A percentile compares a stretch with the other conserved stretches of the same genome.
phyloP scores from a whole-genome alignment of 2,888 invertebrate species.

The Carcina quercana region DNA sequence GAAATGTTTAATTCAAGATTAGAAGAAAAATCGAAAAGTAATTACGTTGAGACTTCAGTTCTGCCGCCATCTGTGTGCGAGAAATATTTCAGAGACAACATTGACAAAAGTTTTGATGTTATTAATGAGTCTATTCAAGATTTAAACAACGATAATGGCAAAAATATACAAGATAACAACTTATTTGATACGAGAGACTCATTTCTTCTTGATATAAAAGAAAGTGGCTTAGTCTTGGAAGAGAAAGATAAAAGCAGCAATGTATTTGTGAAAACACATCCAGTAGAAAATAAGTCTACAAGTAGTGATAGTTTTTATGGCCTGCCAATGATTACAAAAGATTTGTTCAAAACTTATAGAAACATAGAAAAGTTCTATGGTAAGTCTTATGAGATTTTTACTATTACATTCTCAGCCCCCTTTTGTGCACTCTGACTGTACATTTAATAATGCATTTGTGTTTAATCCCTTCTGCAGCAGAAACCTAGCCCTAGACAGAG shows the following conservation, averaged over 20 bases:
- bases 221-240: slow-evolving; percentile 32
- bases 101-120: slow-evolving; percentile 61
- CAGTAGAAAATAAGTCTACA: slow-evolving; percentile 9
- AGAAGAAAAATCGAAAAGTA: slow-evolving; percentile 28
- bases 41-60: slow-evolving; percentile 22
- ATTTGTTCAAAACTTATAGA: slow-evolving; percentile 82
- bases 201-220: slow-evolving; percentile 52
- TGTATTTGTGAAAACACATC: slow-evolving; percentile 16
- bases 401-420: no score
- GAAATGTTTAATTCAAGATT: slow-evolving; percentile 50
- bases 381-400: no score
- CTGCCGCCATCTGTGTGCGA: slow-evolving; percentile 23
- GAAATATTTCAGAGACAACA: slow-evolving; percentile 31
- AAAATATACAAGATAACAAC: slow-evolving; percentile 28
- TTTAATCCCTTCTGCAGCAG: no score
- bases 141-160: slow-evolving; percentile 33
- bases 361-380: slow-evolving; percentile 89
- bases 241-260: slow-evolving; percentile 18
- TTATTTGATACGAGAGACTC: slow-evolving; percentile 59
- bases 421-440: no score
- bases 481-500: no score
- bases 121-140: slow-evolving; percentile 69
- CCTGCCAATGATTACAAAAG: slow-evolving; percentile 80
- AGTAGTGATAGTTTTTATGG: slow-evolving; percentile 79
- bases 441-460: no score